Evolutionary conservation across 2,113 vertebrate species (phyloP).

Genomic region (Guaruba guarouba): DNA sequence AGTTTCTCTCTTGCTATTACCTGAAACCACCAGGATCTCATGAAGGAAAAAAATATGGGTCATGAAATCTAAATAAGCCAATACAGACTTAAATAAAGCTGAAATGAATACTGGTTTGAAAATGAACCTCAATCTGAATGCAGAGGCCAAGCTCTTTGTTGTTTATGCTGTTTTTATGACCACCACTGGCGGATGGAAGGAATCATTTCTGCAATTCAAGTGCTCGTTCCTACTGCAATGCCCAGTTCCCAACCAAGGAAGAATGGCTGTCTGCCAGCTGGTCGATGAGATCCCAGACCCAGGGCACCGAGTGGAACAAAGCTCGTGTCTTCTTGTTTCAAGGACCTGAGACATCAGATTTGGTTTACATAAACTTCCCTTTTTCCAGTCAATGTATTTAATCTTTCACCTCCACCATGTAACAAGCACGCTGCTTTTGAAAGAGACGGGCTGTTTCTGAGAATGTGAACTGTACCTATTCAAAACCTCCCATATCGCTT

Average conservation of each 20-base stretch:
- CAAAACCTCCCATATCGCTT: not conserved
- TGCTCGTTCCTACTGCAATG: not conserved
- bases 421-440: not conserved
- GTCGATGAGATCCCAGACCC: not conserved
- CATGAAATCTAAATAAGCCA: not conserved
- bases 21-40: not conserved
- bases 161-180: not conserved
- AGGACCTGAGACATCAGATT: not conserved
- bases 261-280: not conserved
- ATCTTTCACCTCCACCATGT: not conserved
- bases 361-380: not conserved
- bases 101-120: not conserved
- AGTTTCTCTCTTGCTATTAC: not conserved
- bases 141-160: not conserved
- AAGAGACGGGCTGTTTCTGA: not conserved
- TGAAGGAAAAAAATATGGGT: not conserved
- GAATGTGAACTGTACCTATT: not conserved
- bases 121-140: not conserved
- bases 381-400: not conserved
- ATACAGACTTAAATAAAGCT: slow-evolving; percentile 34
- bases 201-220: not conserved
- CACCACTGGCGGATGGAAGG: not conserved
- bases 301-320: not conserved
- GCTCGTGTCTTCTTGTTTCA: not conserved
- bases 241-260: not conserved